Conservation (phyloP, 1,140 invertebrate genomes). For the Wiebesia pumilae region DNA sequence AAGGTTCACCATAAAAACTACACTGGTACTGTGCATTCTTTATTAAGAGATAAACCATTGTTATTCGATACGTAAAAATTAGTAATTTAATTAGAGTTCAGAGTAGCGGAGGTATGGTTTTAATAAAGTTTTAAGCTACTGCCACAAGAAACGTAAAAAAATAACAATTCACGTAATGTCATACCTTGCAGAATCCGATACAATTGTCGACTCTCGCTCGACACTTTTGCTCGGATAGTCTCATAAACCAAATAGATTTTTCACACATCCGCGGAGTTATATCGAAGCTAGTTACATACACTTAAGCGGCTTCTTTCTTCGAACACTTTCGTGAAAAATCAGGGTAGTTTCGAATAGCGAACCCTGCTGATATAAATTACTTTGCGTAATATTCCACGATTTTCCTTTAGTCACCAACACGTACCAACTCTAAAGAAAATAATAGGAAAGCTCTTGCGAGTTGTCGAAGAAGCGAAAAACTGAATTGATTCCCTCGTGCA, state of each 20-base stretch:
- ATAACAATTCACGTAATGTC: not conserved
- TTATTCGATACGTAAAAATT: too few relatives aligned
- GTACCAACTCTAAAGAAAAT: not conserved
- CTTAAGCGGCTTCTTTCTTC: not conserved
- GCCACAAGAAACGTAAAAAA: not conserved
- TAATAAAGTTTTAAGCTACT: too few relatives aligned
- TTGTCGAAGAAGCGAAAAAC: conserved; percentile 1
- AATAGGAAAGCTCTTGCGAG: not conserved
- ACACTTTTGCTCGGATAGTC: not conserved
- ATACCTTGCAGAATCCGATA: not conserved
- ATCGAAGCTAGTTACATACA: not conserved
- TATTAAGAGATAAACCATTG: too few relatives aligned
- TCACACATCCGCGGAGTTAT: not conserved
- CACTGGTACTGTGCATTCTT: too few relatives aligned
- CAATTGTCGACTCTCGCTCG: not conserved
- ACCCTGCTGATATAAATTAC: not conserved
- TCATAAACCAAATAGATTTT: not conserved
- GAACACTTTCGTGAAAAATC: not conserved
- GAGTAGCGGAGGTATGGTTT: too few relatives aligned
- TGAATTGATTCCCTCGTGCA: conserved; percentile 12
- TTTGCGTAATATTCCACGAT: not conserved
- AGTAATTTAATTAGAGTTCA: too few relatives aligned
- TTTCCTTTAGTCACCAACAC: not conserved
- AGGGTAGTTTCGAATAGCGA: not conserved
- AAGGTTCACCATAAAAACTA: too few relatives aligned